Base-by-base conservation (phyloP, 2,888 invertebrate genomes). In the Thumatha senex region DNA sequence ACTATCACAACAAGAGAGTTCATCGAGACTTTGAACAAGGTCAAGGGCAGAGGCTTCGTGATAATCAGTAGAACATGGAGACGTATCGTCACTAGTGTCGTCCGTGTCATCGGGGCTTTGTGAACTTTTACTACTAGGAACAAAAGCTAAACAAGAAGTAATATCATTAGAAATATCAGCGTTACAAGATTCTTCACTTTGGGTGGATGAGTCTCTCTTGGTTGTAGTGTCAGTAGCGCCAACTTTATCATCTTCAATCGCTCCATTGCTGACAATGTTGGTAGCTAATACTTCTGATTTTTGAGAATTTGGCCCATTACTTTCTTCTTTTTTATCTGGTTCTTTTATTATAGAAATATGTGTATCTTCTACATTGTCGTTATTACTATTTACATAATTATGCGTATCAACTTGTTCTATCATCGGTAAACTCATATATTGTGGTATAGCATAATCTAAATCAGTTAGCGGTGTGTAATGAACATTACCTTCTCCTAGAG, bases 21-120 rank as follows among this genome's bases (percentile, higher is more conserved):
- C 90, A 50, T 88, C 90, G 43, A 84, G 77, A 61, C 87, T 88
- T 67, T 84, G 86, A 40, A 82, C 82, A 63, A 86, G 64, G 63
- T 89, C 90, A 41, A 90, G 77, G 2, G 91, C 90, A 10, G 91
- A 91, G 7, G 91, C 92, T 70, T 92, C 91, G 41, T 90, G 92
- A 59, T 91, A 91, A 68, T 91, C 91, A 1, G 90, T 89, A 35
- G 91, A 91, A 67, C 91, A 89, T 9, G 91, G 87, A 24, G 90
- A 91, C 10, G 90, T 91, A 49, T 86, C 86, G 47, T 85, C 86
- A 73, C 87, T 89, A 9, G 92, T 91, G 62, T 87, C 84, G 56
- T 89, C 89, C 13, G 75, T 75, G 54, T 74, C 75, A 46, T 74
- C 73, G 48, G 79, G 76, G 56, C 76, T 72, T 56, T 83, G 84